Evolutionary conservation across 2,797 vertebrate species (phyloP).

Genomic region (Crocidura indochinensis): DNA sequence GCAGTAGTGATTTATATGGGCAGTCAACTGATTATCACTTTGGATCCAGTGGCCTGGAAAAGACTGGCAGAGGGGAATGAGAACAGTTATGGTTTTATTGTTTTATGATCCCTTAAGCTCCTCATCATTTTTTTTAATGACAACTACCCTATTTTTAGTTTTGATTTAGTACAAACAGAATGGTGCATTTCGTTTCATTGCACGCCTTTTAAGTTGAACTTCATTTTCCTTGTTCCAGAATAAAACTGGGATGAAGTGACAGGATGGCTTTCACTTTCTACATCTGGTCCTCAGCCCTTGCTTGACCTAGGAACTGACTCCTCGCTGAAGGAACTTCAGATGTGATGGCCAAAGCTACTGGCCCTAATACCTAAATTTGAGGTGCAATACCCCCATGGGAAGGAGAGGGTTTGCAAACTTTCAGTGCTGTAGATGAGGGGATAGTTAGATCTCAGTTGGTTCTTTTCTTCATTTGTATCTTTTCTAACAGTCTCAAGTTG

Average conservation of each 20-base stretch:
- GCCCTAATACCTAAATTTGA: not conserved
- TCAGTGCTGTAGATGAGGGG: too few species aligned
- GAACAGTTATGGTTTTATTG: slow-evolving; percentile 27
- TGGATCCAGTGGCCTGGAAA: slow-evolving; percentile 60
- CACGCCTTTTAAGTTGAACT: not conserved
- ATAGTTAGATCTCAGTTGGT: too few species aligned
- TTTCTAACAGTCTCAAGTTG: too few species aligned
- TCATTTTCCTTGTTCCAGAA: not conserved
- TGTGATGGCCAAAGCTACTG: not conserved
- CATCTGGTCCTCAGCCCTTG: not conserved
- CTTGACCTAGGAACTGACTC: not conserved
- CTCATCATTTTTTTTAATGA: slow-evolving; percentile 49
- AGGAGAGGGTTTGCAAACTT: not conserved
- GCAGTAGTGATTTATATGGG: slow-evolving; percentile 51
- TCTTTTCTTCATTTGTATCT: too few species aligned
- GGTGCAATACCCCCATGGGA: not conserved
- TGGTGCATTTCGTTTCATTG: slow-evolving; percentile 1
- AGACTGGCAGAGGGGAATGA: slow-evolving; percentile 56
- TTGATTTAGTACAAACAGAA: slow-evolving; percentile 22
- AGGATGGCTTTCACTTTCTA: not conserved
- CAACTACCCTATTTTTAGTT: slow-evolving; percentile 35
- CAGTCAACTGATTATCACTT: slow-evolving; percentile 41
- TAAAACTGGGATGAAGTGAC: not conserved
- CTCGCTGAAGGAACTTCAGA: not conserved
- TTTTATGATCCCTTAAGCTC: slow-evolving; percentile 58